Evolutionary conservation across 2,888 invertebrate genomes (phyloP).

Genomic region (Gasteruption jaculator): DNA sequence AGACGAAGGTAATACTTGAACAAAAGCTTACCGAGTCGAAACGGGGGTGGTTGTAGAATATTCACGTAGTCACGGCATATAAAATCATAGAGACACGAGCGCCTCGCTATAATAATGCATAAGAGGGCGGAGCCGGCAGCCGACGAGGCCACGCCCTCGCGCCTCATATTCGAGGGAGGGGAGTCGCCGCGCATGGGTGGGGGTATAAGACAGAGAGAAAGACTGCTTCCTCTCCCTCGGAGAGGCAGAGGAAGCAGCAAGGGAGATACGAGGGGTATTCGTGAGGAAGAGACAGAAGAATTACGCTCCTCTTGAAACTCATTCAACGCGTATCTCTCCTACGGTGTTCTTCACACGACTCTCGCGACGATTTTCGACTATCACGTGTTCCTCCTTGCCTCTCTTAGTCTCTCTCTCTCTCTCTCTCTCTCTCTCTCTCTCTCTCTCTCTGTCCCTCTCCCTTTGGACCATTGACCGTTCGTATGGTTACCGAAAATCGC

Average conservation of each 20-base stretch:
- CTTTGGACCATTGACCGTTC: too few species aligned
- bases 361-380: too few species aligned
- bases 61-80: conserved; percentile 40
- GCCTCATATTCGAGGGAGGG: conserved; percentile 26
- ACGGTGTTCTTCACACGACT: too few species aligned
- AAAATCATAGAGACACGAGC: conserved; percentile 48
- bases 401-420: too few species aligned
- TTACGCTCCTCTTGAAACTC: too few species aligned
- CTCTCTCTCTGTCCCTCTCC: too few species aligned
- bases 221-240: too few species aligned
- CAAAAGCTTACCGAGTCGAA: conserved; percentile 3
- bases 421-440: too few species aligned
- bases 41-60: conserved; percentile 22
- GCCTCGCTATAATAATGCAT: conserved; percentile 49
- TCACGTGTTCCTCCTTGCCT: too few species aligned
- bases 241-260: conserved; percentile 4
- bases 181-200: conserved; percentile 19
- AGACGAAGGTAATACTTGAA: neutral
- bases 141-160: conserved; percentile 39
- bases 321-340: too few species aligned
- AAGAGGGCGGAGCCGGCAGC: conserved; percentile 43
- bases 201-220: conserved; percentile 34
- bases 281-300: neutral
- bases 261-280: neutral
- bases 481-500: too few species aligned